Conservation (phyloP, 2,888 invertebrate species). For the Synanthedon andrenaeformis region DNA sequence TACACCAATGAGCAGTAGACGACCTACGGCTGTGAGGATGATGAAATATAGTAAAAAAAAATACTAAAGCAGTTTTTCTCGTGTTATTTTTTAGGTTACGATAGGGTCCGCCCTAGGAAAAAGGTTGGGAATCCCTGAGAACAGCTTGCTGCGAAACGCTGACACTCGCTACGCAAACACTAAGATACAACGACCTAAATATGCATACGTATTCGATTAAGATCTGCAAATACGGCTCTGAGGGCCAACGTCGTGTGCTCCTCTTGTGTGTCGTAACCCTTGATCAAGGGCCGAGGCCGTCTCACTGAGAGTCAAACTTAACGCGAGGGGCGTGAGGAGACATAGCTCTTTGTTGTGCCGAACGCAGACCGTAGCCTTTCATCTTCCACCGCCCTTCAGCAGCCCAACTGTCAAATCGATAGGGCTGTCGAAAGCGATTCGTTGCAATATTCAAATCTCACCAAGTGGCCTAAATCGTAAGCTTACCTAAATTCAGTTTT, state of each 20-base stretch:
- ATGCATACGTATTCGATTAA: background rate
- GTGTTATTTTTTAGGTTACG: no score
- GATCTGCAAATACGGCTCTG: background rate
- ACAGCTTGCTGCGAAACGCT: no score
- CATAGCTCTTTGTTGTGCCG: conserved; percentile 55
- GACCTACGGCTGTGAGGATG: no score
- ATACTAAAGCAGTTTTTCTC: no score
- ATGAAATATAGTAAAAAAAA: no score
- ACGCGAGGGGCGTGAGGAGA: conserved; percentile 37
- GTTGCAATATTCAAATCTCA: no score
- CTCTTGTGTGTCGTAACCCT: background rate
- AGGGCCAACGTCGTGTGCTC: background rate
- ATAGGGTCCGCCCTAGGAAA: no score
- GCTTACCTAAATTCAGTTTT: no score
- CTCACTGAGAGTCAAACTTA: conserved; percentile 11
- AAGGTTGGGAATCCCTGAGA: no score
- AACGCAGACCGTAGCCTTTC: conserved; percentile 40
- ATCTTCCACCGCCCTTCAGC: conserved; percentile 41
- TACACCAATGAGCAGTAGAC: no score
- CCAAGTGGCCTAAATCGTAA: no score
- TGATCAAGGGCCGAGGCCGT: conserved; percentile 4
- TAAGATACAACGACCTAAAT: background rate
- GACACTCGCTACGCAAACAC: no score
- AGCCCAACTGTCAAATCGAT: conserved; percentile 19
- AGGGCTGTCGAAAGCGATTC: conserved; percentile 22